Evolutionary conservation across 1,140 invertebrate species (phyloP).

Genomic region (Lordiphosa stackelbergi): DNA sequence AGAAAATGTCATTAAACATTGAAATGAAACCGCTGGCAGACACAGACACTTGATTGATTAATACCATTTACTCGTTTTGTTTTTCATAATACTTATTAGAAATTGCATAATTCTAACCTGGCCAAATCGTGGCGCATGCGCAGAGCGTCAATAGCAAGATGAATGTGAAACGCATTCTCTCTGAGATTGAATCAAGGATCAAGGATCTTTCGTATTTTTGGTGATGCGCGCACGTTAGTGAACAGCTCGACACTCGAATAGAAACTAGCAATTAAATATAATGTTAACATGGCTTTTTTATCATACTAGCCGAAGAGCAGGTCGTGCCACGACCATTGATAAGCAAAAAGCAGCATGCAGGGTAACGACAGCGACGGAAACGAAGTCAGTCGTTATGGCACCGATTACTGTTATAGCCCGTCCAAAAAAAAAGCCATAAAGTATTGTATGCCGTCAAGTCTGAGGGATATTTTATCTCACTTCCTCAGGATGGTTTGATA

Average conservation of each 20-base stretch:
- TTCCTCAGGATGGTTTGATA: slow-evolving; percentile 51
- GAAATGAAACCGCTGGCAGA: neutral
- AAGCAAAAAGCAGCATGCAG: slow-evolving; percentile 21
- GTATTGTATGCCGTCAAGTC: neutral
- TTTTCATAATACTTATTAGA: slow-evolving; percentile 1
- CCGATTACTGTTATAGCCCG: slow-evolving; percentile 11
- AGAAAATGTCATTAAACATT: slow-evolving; percentile 10
- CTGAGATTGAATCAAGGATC: slow-evolving; percentile 11
- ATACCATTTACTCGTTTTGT: slow-evolving; percentile 8
- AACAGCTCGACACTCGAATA: slow-evolving; percentile 51
- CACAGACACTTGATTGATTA: slow-evolving; percentile 18
- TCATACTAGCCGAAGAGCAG: slow-evolving; percentile 30
- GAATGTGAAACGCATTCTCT: slow-evolving; percentile 4
- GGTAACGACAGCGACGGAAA: slow-evolving; percentile 18
- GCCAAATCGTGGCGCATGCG: slow-evolving; percentile 22
- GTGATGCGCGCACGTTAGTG: slow-evolving; percentile 2
- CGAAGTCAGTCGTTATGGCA: slow-evolving; percentile 6
- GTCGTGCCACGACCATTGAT: slow-evolving; percentile 39
- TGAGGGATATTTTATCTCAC: slow-evolving; percentile 13
- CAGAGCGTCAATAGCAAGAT: slow-evolving; percentile 36
- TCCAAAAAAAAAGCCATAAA: neutral
- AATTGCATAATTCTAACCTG: slow-evolving; percentile 38
- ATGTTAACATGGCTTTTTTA: slow-evolving; percentile 72
- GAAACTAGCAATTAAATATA: slow-evolving; percentile 73
- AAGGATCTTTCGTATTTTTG: neutral